Evolutionary conservation across 1,140 invertebrate species (phyloP).

Genomic region (Drosophila kanapiae): DNA sequence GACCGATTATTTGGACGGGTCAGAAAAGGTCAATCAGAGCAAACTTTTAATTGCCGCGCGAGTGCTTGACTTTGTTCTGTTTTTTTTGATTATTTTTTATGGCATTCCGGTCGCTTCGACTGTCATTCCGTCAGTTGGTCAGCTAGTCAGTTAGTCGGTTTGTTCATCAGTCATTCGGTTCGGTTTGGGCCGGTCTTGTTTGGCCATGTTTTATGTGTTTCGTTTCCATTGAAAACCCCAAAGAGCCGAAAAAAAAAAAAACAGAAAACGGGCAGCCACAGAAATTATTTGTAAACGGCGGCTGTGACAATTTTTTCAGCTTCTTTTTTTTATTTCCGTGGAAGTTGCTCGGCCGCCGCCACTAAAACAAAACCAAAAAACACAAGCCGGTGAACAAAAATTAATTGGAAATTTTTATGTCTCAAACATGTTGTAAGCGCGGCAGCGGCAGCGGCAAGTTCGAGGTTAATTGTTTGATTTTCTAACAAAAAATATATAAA

Average conservation of each 20-base stretch:
- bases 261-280: conserved; percentile 44
- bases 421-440: conserved; percentile 81
- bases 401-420: conserved; percentile 84
- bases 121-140: conserved; percentile 15
- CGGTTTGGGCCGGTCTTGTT: conserved; percentile 45
- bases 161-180: conserved; percentile 27
- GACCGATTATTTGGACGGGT: neutral
- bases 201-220: conserved; percentile 82
- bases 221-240: conserved; percentile 82
- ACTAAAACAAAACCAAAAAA: conserved; percentile 58
- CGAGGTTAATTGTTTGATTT: conserved; percentile 83
- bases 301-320: conserved; percentile 76
- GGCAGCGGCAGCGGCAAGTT: conserved; percentile 59
- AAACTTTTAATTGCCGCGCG: conserved; percentile 36
- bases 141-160: conserved; percentile 20
- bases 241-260: conserved; percentile 48
- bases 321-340: conserved; percentile 62
- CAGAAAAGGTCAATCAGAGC: conserved; percentile 31
- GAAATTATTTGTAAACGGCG: conserved; percentile 82
- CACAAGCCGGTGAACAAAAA: conserved; percentile 56
- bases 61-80: conserved; percentile 11
- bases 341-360: conserved; percentile 64
- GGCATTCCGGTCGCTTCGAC: conserved; percentile 55
- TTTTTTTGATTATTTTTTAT: conserved; percentile 48
- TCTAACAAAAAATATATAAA: conserved; percentile 74